Conservation (phyloP, 2,888 invertebrate genomes). For the Melanchra persicariae region DNA sequence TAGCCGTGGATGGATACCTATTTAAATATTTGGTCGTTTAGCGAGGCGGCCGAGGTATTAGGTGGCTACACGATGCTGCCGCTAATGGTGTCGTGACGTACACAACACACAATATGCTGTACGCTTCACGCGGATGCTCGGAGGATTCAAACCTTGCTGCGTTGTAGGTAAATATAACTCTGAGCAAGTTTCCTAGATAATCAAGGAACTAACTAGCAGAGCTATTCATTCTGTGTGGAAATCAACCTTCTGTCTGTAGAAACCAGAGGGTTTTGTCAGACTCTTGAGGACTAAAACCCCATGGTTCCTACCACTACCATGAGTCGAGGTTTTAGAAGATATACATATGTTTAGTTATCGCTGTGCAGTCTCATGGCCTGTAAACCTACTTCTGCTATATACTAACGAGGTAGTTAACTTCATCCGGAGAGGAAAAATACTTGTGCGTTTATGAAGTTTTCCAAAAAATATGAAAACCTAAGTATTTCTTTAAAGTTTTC, state of each 20-base stretch:
- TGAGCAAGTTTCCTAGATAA: background rate
- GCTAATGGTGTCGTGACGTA: slow-evolving; percentile 73
- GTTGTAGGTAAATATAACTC: background rate
- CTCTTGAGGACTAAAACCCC: background rate
- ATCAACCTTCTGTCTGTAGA: background rate
- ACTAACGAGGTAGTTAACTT: too few relatives aligned
- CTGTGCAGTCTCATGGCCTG: background rate
- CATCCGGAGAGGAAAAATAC: too few relatives aligned
- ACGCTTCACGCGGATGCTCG: background rate
- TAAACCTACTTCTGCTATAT: background rate
- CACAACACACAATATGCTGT: slow-evolving; percentile 52
- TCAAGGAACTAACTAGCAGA: background rate
- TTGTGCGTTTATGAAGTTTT: too few relatives aligned
- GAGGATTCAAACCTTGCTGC: background rate
- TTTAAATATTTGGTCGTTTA: slow-evolving; percentile 90
- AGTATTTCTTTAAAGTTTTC: too few relatives aligned
- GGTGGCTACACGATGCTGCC: slow-evolving; percentile 66
- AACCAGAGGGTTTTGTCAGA: background rate
- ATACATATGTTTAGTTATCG: background rate
- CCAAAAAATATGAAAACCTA: too few relatives aligned
- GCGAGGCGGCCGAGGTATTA: slow-evolving; percentile 68
- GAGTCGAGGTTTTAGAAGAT: background rate
- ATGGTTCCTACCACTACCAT: background rate
- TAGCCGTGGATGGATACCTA: slow-evolving; percentile 88
- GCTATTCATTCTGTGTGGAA: background rate